phyloP scores from a whole-genome alignment of 2,888 invertebrate species.

The Pseudococcus viburni region DNA sequence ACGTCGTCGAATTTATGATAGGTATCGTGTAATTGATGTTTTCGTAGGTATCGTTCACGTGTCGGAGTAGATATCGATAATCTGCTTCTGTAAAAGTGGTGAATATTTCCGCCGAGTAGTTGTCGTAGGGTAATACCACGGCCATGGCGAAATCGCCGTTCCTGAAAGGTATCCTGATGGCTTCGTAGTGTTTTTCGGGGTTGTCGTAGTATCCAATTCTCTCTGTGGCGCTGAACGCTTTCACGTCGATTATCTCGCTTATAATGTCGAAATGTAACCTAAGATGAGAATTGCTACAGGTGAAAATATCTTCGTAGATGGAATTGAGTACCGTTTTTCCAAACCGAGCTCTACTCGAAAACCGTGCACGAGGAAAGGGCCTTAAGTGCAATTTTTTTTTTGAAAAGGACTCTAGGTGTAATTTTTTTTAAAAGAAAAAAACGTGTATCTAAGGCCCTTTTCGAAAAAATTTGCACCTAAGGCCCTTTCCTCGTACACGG shows the following conservation, averaged over 20 bases:
- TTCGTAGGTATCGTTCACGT: neutral
- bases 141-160: neutral
- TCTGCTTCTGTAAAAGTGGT: neutral
- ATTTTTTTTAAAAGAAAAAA: too few relatives aligned
- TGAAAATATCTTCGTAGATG: too few relatives aligned
- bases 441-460: too few relatives aligned
- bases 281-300: too few relatives aligned
- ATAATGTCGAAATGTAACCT: neutral
- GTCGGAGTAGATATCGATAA: neutral
- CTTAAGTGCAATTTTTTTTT: too few relatives aligned
- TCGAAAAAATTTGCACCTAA: too few relatives aligned
- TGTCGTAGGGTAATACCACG: neutral
- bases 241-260: neutral
- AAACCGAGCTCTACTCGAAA: too few relatives aligned
- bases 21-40: neutral
- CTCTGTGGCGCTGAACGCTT: neutral
- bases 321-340: too few relatives aligned
- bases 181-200: neutral
- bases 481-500: too few relatives aligned
- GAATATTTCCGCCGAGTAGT: neutral
- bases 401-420: too few relatives aligned
- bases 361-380: too few relatives aligned
- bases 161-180: neutral
- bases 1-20: neutral
- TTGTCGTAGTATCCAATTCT: neutral